Conservation (phyloP, 2,113 vertebrate species). For the Ptilonorhynchus violaceus region DNA sequence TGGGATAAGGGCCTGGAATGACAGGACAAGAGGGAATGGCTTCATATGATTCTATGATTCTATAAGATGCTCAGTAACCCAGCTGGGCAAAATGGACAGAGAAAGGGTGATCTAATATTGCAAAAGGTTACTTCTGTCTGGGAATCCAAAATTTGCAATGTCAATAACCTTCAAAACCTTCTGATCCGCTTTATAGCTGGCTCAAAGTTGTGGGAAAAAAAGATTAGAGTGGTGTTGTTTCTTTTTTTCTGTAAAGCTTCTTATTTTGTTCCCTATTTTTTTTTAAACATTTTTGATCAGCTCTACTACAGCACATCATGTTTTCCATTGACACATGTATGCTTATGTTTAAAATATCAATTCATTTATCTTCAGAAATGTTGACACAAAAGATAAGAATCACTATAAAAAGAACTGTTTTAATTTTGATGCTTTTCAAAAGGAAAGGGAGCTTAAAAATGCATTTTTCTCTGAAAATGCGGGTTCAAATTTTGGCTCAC, state of each 20-base stretch:
- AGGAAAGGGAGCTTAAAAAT: neutral
- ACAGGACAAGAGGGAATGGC: neutral
- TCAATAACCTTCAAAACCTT: neutral
- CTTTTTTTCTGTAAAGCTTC: neutral
- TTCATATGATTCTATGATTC: neutral
- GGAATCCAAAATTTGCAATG: neutral
- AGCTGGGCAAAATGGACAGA: neutral
- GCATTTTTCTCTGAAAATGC: neutral
- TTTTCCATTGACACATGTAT: neutral
- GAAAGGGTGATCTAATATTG: neutral
- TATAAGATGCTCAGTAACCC: neutral
- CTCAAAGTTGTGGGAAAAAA: neutral
- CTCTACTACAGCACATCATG: neutral
- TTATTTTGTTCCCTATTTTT: neutral
- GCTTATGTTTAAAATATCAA: neutral
- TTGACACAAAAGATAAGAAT: neutral
- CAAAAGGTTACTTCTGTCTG: neutral
- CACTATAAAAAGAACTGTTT: neutral
- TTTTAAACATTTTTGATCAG: neutral
- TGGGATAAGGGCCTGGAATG: neutral
- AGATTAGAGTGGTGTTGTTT: neutral
- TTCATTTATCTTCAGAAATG: neutral
- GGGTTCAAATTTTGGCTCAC: neutral
- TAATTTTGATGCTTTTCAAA: neutral
- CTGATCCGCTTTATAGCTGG: neutral